Percentiles rank a stretch among this genome's conserved stretches.
phyloP scores from a whole-genome alignment of 2,888 invertebrate genomes.

The Chalcosyrphus nemorum region DNA sequence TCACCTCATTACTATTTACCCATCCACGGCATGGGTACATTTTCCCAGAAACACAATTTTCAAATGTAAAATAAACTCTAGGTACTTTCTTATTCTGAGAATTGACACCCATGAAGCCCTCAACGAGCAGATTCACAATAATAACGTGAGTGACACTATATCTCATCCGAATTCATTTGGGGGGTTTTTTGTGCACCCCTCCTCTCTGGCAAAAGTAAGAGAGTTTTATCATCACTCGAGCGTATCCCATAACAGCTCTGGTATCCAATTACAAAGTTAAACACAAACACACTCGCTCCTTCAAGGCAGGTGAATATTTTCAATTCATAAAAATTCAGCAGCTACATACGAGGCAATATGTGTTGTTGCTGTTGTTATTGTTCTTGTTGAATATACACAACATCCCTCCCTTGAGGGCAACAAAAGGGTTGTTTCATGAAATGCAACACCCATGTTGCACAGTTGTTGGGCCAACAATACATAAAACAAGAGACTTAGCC shows the following conservation, averaged over 20 bases:
- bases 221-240: constrained; percentile 15
- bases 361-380: neutral
- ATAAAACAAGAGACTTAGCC: neutral
- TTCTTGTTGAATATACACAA: too few species aligned
- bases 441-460: neutral
- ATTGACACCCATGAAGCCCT: neutral
- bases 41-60: neutral
- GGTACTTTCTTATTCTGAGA: neutral
- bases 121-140: neutral
- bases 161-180: neutral
- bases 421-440: neutral
- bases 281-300: neutral
- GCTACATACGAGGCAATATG: neutral
- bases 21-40: neutral
- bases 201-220: neutral
- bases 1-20: neutral
- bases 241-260: neutral
- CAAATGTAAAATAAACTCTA: neutral
- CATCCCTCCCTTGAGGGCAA: neutral
- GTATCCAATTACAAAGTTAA: constrained; percentile 10
- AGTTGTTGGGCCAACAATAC: neutral
- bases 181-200: neutral
- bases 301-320: neutral
- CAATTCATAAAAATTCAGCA: neutral
- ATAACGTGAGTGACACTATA: neutral